phyloP scores from a whole-genome alignment of 1,140 invertebrate genomes.

The Thalassaphorura encarpata region DNA sequence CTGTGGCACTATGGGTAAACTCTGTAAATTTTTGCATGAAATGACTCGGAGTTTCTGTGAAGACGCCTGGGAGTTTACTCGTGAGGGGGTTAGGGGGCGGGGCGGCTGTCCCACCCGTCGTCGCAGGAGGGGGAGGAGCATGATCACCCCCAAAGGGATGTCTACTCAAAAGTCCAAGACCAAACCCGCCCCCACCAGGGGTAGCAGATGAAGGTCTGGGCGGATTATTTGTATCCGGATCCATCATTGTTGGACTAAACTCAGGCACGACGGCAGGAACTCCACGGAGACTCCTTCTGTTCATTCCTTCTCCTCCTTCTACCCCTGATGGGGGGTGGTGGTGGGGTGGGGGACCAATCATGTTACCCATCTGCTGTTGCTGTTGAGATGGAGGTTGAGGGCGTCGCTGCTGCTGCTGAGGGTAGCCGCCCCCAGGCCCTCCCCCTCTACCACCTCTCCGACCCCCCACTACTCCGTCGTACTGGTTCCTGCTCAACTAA shows the following conservation, averaged over 20 bases:
- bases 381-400: neutral
- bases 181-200: neutral
- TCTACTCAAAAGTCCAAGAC: conserved; percentile 4
- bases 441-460: conserved; percentile 49
- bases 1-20: conserved; percentile 48
- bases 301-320: no score
- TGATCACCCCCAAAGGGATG: conserved; percentile 5
- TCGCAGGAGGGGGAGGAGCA: conserved; percentile 1
- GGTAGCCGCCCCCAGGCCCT: conserved; percentile 13
- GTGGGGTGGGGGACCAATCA: no score
- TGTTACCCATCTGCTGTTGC: neutral
- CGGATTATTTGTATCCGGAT: conserved; percentile 1
- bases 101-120: no score
- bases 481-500: conserved; percentile 34
- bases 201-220: conserved; percentile 5
- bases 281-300: conserved; percentile 34
- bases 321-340: neutral
- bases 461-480: conserved; percentile 36
- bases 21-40: conserved; percentile 72
- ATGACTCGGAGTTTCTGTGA: conserved; percentile 39
- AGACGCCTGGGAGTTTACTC: conserved; percentile 27
- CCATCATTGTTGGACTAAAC: conserved; percentile 30
- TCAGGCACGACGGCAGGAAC: conserved; percentile 37
- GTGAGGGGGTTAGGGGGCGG: conserved; percentile 29
- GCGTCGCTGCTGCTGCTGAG: neutral